Evolutionary conservation across 2,797 vertebrate species (phyloP).

Genomic region (Chromobotia macracanthus): DNA sequence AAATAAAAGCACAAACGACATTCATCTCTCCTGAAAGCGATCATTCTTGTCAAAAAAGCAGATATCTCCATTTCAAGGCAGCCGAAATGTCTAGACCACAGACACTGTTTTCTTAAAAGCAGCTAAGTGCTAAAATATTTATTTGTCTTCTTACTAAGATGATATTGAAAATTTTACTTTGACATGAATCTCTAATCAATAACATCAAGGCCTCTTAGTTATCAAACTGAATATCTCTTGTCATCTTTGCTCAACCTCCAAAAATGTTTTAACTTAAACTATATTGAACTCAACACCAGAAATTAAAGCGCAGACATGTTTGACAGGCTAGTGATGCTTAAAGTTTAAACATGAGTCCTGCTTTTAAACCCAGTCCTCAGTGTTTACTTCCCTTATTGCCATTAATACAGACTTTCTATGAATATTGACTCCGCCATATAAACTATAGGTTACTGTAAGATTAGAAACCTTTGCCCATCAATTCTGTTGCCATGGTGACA

Average conservation of each 20-base stretch:
- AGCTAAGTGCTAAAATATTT: constrained; percentile 61
- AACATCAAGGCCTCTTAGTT: constrained; percentile 68
- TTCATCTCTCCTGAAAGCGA: constrained; percentile 1
- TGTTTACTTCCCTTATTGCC: constrained; percentile 67
- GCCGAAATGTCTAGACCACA: constrained; percentile 48
- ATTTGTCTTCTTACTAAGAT: constrained; percentile 66
- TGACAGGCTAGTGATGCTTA: constrained; percentile 77
- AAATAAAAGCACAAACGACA: constrained; percentile 1
- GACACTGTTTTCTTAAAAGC: constrained; percentile 63
- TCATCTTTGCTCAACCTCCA: constrained; percentile 49
- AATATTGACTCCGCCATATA: constrained; percentile 50
- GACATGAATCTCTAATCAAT: constrained; percentile 79
- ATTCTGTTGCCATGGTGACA: constrained; percentile 43
- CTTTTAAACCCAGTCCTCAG: constrained; percentile 72
- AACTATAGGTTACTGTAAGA: constrained; percentile 31
- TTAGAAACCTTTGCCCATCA: constrained; percentile 5
- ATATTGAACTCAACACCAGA: constrained; percentile 58
- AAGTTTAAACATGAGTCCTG: constrained; percentile 74
- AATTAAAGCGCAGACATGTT: constrained; percentile 64
- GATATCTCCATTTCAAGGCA: constrained; percentile 50
- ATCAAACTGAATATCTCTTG: constrained; percentile 76
- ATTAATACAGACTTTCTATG: constrained; percentile 71
- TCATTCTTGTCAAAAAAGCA: constrained; percentile 38
- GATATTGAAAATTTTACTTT: constrained; percentile 65
- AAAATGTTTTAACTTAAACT: constrained; percentile 68